These are phyloP conservation scores for Pharmacophagus antenor DNA, from an alignment of 2,888 invertebrate genomes.

Conservation along the genomic window DNA sequence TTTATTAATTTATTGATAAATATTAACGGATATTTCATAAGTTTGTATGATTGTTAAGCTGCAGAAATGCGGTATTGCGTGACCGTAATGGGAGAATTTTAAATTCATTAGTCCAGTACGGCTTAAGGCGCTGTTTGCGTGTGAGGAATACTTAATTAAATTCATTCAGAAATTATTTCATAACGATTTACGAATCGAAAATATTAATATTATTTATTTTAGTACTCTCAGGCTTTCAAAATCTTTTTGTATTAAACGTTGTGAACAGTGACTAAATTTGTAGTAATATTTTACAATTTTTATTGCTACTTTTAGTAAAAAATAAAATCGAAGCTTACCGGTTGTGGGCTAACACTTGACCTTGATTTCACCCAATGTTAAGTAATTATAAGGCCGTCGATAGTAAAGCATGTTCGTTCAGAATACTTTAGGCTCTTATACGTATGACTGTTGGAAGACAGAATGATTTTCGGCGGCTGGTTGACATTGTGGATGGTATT, in stretches of 20 bases:
- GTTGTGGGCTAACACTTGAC: no score
- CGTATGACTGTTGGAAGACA: no score
- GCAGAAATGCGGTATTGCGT: slow-evolving; percentile 4
- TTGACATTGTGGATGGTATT: no score
- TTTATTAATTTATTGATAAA: not conserved
- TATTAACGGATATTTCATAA: not conserved
- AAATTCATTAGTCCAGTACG: slow-evolving; percentile 21
- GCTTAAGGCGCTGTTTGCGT: slow-evolving; percentile 25
- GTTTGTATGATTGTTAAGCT: slow-evolving; percentile 10
- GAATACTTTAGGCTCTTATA: no score
- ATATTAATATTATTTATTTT: not conserved
- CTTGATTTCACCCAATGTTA: no score
- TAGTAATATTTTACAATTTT: no score
- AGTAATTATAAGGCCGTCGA: no score
- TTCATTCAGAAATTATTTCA: slow-evolving; percentile 10
- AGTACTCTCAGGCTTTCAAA: not conserved
- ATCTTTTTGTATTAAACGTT: not conserved
- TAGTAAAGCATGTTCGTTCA: no score
- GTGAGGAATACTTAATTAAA: slow-evolving; percentile 18
- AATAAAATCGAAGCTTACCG: no score
- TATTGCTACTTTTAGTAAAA: no score
- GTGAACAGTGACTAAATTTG: no score
- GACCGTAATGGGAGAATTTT: slow-evolving; percentile 10
- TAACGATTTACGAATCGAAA: not conserved
- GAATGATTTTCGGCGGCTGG: no score